Conservation (phyloP, 2,797 vertebrate genomes). For the Pseudomugil tenellus region DNA sequence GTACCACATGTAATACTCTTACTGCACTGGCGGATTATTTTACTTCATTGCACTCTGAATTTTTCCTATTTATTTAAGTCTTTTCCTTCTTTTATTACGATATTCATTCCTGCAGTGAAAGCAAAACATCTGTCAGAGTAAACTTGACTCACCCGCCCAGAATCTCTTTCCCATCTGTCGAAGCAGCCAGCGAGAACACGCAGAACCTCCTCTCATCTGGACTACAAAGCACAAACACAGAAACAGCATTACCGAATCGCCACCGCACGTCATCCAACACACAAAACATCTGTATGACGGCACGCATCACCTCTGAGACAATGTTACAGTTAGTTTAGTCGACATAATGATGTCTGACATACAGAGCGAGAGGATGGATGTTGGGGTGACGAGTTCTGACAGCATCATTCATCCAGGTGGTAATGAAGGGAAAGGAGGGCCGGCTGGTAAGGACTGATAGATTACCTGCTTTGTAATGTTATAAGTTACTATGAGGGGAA, state of each 20-base stretch:
- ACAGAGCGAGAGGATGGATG: conserved; percentile 43
- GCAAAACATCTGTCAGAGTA: conserved; percentile 3
- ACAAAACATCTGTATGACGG: conserved; percentile 16
- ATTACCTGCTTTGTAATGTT: conserved; percentile 77
- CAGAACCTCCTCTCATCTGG: conserved; percentile 93
- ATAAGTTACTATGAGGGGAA: conserved; percentile 76
- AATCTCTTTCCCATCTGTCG: conserved; percentile 91
- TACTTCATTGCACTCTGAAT: too few species aligned
- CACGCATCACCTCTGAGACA: conserved; percentile 42
- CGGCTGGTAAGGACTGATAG: conserved; percentile 50
- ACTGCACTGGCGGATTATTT: too few species aligned
- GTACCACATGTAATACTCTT: too few species aligned
- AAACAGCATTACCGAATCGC: conserved; percentile 30
- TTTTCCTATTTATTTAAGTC: too few species aligned
- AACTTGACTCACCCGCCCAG: conserved; percentile 88
- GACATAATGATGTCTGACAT: conserved; percentile 43
- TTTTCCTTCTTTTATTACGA: not conserved
- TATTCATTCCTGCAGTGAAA: not conserved
- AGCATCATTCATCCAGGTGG: conserved; percentile 63
- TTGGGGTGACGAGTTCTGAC: conserved; percentile 47
- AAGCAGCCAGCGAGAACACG: conserved; percentile 93
- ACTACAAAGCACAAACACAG: conserved; percentile 71
- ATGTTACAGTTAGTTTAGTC: conserved; percentile 28
- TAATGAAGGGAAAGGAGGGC: conserved; percentile 49
- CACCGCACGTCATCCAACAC: conserved; percentile 11